Conservation (phyloP, 2,113 vertebrate genomes). For the Machaerirhynchus nigripectus region DNA sequence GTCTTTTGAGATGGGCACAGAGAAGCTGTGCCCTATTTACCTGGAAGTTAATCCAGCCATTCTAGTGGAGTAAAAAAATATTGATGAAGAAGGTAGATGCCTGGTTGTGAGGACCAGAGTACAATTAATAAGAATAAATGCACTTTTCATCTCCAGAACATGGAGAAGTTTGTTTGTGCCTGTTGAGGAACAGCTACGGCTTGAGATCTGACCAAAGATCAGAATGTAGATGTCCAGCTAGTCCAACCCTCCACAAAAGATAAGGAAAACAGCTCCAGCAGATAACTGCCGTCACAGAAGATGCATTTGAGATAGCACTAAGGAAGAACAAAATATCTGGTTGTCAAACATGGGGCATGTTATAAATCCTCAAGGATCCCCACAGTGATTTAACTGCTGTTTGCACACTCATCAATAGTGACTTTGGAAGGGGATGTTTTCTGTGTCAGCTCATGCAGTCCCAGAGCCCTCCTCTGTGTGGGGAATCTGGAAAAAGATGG, state of each 20-base stretch:
- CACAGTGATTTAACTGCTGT: not conserved
- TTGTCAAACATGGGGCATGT: not conserved
- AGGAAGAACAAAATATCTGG: not conserved
- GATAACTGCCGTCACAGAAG: not conserved
- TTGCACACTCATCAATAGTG: not conserved
- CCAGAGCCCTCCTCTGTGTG: not conserved
- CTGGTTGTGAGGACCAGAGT: not conserved
- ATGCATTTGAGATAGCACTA: not conserved
- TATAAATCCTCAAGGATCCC: not conserved
- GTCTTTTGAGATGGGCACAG: not conserved
- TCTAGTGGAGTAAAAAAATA: not conserved
- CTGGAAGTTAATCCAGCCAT: not conserved
- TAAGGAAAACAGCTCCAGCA: not conserved
- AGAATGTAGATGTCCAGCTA: not conserved
- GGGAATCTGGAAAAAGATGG: not conserved
- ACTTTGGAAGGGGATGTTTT: not conserved
- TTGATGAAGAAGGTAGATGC: not conserved
- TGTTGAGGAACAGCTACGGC: not conserved
- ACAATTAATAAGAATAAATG: not conserved
- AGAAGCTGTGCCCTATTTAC: not conserved
- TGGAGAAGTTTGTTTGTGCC: not conserved
- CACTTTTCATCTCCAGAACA: not conserved
- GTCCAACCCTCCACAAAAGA: not conserved
- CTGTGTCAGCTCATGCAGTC: not conserved
- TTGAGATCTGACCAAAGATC: not conserved